These are phyloP conservation scores for Dasysyrphus tricinctus DNA, from an alignment of 2,888 invertebrate genomes.

Conservation along the genomic window DNA sequence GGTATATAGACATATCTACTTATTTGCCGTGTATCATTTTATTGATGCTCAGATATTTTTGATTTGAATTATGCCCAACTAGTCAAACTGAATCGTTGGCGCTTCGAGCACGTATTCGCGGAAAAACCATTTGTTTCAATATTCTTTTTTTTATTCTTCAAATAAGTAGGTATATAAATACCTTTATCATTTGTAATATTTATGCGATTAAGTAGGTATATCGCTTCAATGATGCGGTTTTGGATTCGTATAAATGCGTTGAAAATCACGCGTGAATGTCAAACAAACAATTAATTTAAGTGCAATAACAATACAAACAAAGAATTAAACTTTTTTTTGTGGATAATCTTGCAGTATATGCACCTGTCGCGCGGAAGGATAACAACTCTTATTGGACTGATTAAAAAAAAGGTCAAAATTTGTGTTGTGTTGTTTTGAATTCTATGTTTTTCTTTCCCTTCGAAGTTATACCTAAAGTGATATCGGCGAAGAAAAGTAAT, in stretches of 20 bases:
- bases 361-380: constrained; percentile 64
- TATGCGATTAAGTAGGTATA: not conserved
- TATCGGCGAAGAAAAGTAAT: constrained; percentile 29
- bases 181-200: not conserved
- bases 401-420: constrained; percentile 17
- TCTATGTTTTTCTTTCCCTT: not conserved
- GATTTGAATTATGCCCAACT: constrained; percentile 84
- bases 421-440: not conserved
- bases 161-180: not conserved
- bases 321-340: constrained; percentile 6
- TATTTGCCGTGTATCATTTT: constrained; percentile 78
- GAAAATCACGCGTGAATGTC: constrained; percentile 64
- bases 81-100: constrained; percentile 84
- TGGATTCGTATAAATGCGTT: constrained; percentile 35
- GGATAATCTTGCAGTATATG: constrained; percentile 38
- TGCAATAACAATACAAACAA: constrained; percentile 20
- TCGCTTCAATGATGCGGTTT: constrained; percentile 54
- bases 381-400: constrained; percentile 47
- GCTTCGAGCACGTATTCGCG: constrained; percentile 84
- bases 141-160: not conserved
- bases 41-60: constrained; percentile 83
- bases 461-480: not conserved
- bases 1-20: constrained; percentile 39
- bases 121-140: constrained; percentile 78
- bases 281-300: constrained; percentile 68